A percentile compares a stretch with the other conserved stretches of the same genome.
Conservation (phyloP, 2,113 vertebrate species). For the Tylochromis polylepis region DNA sequence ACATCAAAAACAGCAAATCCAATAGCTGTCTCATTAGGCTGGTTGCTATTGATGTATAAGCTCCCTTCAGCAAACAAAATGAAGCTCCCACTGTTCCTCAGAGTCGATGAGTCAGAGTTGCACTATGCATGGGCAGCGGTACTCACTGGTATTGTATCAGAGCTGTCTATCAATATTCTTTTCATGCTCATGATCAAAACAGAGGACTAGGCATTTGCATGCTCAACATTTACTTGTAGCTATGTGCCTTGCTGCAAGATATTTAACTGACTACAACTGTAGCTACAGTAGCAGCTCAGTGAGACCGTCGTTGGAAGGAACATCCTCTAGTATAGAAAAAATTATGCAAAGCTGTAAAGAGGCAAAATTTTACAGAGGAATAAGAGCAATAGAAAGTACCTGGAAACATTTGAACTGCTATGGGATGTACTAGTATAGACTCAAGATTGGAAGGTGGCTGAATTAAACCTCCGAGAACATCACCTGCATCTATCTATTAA, state of each 20-base stretch:
- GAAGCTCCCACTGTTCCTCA: constrained; percentile 10
- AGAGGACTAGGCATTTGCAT: constrained; percentile 2
- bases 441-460: background rate
- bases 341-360: background rate
- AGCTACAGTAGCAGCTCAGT: background rate
- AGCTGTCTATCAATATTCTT: constrained; percentile 37
- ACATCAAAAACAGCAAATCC: constrained; percentile 45
- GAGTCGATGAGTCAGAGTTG: constrained; percentile 52
- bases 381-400: background rate
- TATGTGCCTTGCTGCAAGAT: background rate
- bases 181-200: constrained; percentile 39
- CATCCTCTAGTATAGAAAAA: background rate
- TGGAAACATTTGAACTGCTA: background rate
- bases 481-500: background rate
- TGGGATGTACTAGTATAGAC: background rate
- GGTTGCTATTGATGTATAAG: constrained; percentile 39
- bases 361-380: background rate
- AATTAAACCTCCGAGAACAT: background rate
- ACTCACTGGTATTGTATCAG: constrained; percentile 4
- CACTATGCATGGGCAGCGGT: background rate
- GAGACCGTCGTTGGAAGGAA: background rate
- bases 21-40: constrained; percentile 56
- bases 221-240: constrained; percentile 22
- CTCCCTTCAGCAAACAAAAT: constrained; percentile 39
- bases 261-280: background rate